Base-by-base conservation (phyloP, 2,888 invertebrate genomes). In the Chloroclysta siterata region DNA sequence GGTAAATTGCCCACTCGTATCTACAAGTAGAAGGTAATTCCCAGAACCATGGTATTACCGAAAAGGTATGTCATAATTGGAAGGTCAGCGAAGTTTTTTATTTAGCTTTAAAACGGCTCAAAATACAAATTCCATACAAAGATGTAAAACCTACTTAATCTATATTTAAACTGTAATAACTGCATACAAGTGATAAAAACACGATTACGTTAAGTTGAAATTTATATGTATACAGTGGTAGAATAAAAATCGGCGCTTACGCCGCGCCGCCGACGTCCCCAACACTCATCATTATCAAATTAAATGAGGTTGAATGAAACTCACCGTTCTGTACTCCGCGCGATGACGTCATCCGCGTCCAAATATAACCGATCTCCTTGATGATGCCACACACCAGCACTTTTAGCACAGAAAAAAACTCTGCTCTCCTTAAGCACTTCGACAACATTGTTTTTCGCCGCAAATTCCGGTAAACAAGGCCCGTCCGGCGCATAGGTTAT, bases 261-360 rank as follows among this genome's bases (percentile, higher is more conserved):
- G 58, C 52, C 51, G 22, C 41, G 4, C 33, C 33, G 33, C 33
- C 6, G 33, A 0, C 33, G 33, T 51, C 11, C 39, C 48, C 15
- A 17, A 3, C 53, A 47, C 13, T 22, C 47, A 41, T 17, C 44
- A 29, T 42, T 36, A 65, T 53, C 41, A 64, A 67, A 65, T 47
- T 22, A 59, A 47, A 53, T 53, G 29, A 53, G 62, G 39, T 28
- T 57, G 47, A 57, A 53, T 53, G 44, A 39, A 68, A 87, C 89
- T 86, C 63, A 90, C 88, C 76, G 75, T 65, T 77, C 74, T 53
- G 69, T 72, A 54, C 68, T 66, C 66, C 75, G 73, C 61, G 70
- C 68, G 77, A 64, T 90, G 90, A 90, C 90, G 90, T 92, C 91
- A 90, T 75, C 79, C n/a, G 78, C 75, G 67, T 84, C 88, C 88